Evolutionary conservation across 2,113 vertebrate genomes (phyloP).

Genomic region (Lepisosteus oculatus): DNA sequence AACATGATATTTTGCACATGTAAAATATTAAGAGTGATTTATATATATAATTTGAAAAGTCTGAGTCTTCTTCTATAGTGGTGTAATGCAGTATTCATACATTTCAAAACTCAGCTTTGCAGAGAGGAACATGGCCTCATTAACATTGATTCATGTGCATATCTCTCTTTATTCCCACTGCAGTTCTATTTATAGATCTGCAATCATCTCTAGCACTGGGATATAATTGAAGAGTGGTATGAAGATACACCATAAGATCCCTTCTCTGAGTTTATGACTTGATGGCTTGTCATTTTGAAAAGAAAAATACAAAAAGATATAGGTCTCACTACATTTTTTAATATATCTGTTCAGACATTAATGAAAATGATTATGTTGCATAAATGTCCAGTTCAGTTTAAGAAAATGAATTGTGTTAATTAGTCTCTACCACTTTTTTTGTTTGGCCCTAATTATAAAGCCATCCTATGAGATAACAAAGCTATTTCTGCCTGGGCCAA

Average conservation of each 20-base stretch:
- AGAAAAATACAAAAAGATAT: constrained; percentile 45
- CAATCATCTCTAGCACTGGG: constrained; percentile 70
- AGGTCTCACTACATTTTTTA: constrained; percentile 33
- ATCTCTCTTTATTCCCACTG: constrained; percentile 60
- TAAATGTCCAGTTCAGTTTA: background rate
- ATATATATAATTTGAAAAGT: no score
- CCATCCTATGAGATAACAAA: constrained; percentile 7
- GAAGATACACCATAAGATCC: constrained; percentile 64
- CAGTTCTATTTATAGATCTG: constrained; percentile 69
- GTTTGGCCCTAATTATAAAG: constrained; percentile 11
- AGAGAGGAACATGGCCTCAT: constrained; percentile 64
- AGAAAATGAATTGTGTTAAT: constrained; percentile 32
- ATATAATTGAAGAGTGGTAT: constrained; percentile 67
- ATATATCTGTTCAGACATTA: background rate
- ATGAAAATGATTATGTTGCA: background rate
- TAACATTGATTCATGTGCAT: constrained; percentile 66
- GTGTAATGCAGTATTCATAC: constrained; percentile 7
- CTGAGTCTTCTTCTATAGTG: constrained; percentile 14
- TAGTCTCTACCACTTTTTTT: constrained; percentile 7
- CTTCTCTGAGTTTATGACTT: constrained; percentile 57
- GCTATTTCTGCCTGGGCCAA: background rate
- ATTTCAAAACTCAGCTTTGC: background rate
- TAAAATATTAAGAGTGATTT: no score
- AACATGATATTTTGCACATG: no score
- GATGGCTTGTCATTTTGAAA: constrained; percentile 41